phyloP scores from a whole-genome alignment of 1,140 invertebrate genomes.

The Vanessa atalanta region DNA sequence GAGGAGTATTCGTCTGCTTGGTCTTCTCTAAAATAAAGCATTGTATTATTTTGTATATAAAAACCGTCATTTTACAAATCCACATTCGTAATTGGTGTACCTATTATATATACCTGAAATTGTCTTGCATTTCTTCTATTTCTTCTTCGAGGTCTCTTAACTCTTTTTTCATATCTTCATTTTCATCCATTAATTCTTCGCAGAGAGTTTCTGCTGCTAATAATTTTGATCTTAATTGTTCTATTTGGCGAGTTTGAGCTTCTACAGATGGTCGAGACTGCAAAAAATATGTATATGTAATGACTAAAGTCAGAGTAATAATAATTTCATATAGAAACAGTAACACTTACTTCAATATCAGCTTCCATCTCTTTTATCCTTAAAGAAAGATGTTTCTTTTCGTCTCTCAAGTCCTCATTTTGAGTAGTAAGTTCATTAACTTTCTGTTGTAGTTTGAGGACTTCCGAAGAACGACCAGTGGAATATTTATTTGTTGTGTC shows the following conservation, averaged over 20 bases:
- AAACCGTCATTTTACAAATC: neutral
- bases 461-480: conserved; percentile 83
- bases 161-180: conserved; percentile 97
- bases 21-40: conserved; percentile 88
- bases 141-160: conserved; percentile 96
- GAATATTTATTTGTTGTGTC: conserved; percentile 88
- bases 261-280: conserved; percentile 79
- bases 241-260: conserved; percentile 81
- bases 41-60: conserved; percentile 1
- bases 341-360: conserved; percentile 81
- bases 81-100: conserved; percentile 10
- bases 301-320: neutral
- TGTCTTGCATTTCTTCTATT: conserved; percentile 99
- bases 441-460: conserved; percentile 89
- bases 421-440: conserved; percentile 89
- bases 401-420: conserved; percentile 89
- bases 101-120: conserved; percentile 85
- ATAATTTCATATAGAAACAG: neutral
- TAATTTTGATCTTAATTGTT: conserved; percentile 89
- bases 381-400: conserved; percentile 88
- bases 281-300: conserved; percentile 15
- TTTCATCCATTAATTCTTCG: conserved; percentile 97
- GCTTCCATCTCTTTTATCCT: conserved; percentile 87
- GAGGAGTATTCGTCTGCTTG: conserved; percentile 98
- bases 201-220: conserved; percentile 92